phyloP scores from a whole-genome alignment of 2,113 vertebrate genomes.

The Tretioscincus oriximinensis region DNA sequence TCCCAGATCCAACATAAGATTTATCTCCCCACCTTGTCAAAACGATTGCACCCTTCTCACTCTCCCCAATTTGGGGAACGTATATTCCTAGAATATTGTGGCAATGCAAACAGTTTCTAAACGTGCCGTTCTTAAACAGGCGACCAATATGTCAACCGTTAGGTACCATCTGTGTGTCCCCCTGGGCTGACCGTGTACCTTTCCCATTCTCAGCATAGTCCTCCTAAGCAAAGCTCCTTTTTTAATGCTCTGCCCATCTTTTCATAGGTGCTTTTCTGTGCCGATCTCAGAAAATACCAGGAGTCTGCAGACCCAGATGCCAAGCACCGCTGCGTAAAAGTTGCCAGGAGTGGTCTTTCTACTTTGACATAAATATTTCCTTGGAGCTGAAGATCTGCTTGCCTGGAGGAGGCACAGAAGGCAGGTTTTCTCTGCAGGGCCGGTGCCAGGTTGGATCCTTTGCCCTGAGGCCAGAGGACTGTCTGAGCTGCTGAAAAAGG shows the following conservation, averaged over 20 bases:
- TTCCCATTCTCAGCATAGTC: not conserved
- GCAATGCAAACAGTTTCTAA: no score
- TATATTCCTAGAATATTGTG: no score
- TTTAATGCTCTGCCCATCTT: not conserved
- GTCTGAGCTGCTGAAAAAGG: not conserved
- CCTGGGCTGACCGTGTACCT: fast-evolving
- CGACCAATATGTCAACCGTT: no score
- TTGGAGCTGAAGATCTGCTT: not conserved
- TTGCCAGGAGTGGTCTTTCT: slow-evolving; percentile 4
- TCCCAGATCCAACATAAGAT: no score
- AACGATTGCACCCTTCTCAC: no score
- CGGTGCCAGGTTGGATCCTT: not conserved
- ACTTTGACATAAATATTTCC: slow-evolving; percentile 11
- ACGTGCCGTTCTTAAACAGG: no score
- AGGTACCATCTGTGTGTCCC: not conserved
- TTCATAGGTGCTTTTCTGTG: slow-evolving; percentile 86
- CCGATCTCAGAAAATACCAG: slow-evolving; percentile 84
- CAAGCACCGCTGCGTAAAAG: slow-evolving; percentile 4
- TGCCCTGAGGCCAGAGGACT: not conserved
- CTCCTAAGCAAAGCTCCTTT: not conserved
- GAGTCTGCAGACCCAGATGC: slow-evolving; percentile 18
- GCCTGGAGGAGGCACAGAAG: slow-evolving; percentile 2
- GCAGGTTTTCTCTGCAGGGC: not conserved
- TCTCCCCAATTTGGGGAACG: no score
- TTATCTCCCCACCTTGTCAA: no score